Percentiles rank a stretch among this genome's conserved stretches.
Conservation (phyloP, 2,888 invertebrate species). For the Tenodera sinensis region DNA sequence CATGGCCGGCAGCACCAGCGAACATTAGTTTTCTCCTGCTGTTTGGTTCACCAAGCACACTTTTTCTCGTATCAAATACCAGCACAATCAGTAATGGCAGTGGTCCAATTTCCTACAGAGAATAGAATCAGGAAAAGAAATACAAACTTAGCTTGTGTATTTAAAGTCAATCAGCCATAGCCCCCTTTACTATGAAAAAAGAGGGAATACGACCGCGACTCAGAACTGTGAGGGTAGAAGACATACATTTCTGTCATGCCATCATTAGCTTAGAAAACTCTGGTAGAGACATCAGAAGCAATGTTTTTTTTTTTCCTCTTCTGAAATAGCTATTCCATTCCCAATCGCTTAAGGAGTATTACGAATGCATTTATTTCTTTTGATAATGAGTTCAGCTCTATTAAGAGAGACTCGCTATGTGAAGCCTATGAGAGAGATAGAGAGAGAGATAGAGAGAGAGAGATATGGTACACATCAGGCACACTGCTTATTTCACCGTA, state of each 20-base stretch:
- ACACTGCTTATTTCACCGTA: no score
- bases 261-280: no score
- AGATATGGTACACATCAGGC: no score
- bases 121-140: neutral
- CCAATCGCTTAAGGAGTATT: no score
- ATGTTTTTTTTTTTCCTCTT: no score
- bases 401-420: no score
- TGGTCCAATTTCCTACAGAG: neutral
- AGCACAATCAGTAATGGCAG: neutral
- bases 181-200: neutral
- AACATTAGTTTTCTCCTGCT: neutral
- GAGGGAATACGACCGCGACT: neutral
- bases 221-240: neutral
- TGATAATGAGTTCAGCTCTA: no score
- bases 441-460: no score
- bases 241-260: neutral
- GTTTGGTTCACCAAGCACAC: neutral
- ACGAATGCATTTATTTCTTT: no score
- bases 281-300: no score
- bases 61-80: neutral
- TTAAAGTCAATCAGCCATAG: neutral
- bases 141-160: neutral
- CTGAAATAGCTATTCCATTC: no score
- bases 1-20: neutral
- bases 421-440: no score